phyloP scores from a whole-genome alignment of 2,888 invertebrate genomes.

The Heliconius sara region DNA sequence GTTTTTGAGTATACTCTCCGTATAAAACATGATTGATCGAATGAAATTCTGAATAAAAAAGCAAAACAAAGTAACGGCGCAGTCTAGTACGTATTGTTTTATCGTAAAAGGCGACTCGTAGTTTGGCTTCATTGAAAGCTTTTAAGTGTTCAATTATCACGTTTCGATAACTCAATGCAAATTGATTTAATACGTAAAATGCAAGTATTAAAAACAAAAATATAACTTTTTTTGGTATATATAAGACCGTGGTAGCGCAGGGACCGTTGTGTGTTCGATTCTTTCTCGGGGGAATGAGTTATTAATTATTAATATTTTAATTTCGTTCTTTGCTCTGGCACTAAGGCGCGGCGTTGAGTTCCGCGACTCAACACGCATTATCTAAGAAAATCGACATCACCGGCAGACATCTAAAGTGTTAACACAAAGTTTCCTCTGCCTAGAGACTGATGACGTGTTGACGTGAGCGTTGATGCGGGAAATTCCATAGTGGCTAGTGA shows the following conservation, averaged over 20 bases:
- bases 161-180: background rate
- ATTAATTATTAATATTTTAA: background rate
- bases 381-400: no score
- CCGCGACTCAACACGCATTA: no score
- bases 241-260: no score
- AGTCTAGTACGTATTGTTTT: slow-evolving; percentile 21
- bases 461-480: no score
- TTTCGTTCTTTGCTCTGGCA: background rate
- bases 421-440: no score
- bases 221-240: no score
- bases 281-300: background rate
- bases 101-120: slow-evolving; percentile 10
- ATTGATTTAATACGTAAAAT: background rate
- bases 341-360: background rate
- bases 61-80: background rate
- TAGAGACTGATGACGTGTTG: no score
- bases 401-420: no score
- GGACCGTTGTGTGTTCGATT: background rate
- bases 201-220: background rate
- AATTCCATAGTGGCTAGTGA: no score
- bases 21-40: background rate
- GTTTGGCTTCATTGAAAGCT: slow-evolving; percentile 40
- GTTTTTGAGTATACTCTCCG: background rate
- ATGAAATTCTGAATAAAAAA: slow-evolving; percentile 14
- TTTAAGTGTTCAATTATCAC: slow-evolving; percentile 36